These are phyloP conservation scores for Tyrannus savana DNA, from an alignment of 2,113 vertebrate genomes.

Conservation along the genomic window DNA sequence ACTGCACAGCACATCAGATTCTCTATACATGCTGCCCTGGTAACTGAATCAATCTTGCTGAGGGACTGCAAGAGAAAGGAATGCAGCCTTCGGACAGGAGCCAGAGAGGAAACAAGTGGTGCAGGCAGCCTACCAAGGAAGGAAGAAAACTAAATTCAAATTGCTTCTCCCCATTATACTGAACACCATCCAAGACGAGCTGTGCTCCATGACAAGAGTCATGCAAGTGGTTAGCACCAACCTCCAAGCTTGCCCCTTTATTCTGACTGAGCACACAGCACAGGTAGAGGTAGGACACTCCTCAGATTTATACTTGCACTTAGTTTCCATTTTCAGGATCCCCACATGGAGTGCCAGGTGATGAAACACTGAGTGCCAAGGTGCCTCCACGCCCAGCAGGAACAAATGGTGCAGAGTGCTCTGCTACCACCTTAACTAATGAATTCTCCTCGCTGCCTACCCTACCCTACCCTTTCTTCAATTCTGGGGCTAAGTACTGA, in stretches of 20 bases:
- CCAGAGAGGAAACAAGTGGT: slow-evolving; percentile 59
- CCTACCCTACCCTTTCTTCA: too few relatives aligned
- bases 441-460: background rate
- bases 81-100: slow-evolving; percentile 33
- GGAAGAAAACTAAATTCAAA: slow-evolving; percentile 53
- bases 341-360: background rate
- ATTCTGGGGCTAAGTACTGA: background rate
- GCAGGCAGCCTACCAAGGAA: slow-evolving; percentile 53
- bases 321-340: background rate
- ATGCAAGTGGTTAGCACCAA: background rate
- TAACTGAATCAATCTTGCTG: slow-evolving; percentile 44
- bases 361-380: background rate
- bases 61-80: slow-evolving; percentile 41
- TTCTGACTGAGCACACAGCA: background rate
- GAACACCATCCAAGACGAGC: slow-evolving; percentile 2
- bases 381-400: background rate
- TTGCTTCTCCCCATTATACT: background rate
- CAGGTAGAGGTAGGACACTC: background rate
- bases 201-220: slow-evolving; percentile 20
- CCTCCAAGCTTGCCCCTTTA: background rate
- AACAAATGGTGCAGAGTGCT: background rate
- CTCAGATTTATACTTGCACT: background rate
- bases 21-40: background rate
- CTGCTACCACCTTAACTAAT: background rate
- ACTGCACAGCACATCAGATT: slow-evolving; percentile 5